phyloP scores from a whole-genome alignment of 2,888 invertebrate species.

The Ariolimax columbianus region DNA sequence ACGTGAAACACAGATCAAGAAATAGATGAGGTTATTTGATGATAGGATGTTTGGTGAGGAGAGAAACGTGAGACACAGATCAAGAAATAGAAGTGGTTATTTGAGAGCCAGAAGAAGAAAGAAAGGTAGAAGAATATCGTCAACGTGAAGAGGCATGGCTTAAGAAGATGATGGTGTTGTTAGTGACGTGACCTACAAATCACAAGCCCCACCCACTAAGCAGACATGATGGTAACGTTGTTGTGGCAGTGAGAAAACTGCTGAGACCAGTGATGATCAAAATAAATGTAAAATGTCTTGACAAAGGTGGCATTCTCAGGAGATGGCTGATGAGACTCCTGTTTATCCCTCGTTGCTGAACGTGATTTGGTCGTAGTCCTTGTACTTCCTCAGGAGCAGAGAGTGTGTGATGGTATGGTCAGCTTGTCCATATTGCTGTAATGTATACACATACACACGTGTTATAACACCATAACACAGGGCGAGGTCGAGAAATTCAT shows the following conservation, averaged over 20 bases:
- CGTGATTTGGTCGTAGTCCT: conserved; percentile 86
- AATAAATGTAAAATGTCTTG: not conserved
- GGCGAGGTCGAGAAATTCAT: not conserved
- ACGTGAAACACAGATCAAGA: too few species aligned
- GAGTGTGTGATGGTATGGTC: conserved; percentile 89
- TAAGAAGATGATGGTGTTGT: too few species aligned
- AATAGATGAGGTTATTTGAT: too few species aligned
- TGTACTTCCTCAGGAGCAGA: conserved; percentile 86
- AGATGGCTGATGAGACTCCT: conserved; percentile 82
- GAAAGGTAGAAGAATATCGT: too few species aligned
- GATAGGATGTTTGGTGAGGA: too few species aligned
- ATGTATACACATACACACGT: conserved; percentile 11
- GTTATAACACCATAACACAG: not conserved
- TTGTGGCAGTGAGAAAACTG: not conserved
- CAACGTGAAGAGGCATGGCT: too few species aligned
- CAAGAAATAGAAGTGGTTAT: too few species aligned
- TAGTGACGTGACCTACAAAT: too few species aligned
- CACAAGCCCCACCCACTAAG: too few species aligned
- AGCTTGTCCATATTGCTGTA: conserved; percentile 88
- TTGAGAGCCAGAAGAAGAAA: too few species aligned
- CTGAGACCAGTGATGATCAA: not conserved
- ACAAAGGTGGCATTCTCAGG: not conserved
- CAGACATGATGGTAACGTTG: not conserved
- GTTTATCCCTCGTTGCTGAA: conserved; percentile 93
- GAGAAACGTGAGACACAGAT: too few species aligned